Base-by-base conservation (phyloP, 2,888 invertebrate genomes). In the Tachina grossa region DNA sequence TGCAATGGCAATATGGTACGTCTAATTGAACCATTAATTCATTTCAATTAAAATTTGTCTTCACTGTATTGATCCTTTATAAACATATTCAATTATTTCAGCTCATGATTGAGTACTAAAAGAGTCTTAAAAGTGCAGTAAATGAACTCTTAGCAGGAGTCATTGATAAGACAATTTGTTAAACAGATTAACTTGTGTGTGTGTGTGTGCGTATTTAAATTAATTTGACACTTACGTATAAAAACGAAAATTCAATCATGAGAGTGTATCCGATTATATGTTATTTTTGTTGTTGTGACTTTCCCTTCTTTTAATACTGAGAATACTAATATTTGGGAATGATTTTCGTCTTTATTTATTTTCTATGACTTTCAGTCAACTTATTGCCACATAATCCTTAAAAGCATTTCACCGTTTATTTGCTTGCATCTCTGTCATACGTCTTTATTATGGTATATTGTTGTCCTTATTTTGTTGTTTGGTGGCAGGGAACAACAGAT, bases 401-500 rank as follows among this genome's bases (percentile, higher is more conserved):
- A 65, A 47, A 57, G 53, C 9, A 47, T 55, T 65, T 55, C 39
- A 68, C 19, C 39, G 39, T 49, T 14, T 45, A 41, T 59, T 16
- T 45, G 66, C 16, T n/a, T 61, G 49, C 61, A 16, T 74, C 9
- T 59, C 49, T 65, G 47, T 41, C 68, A 22, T 51, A 61, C 61
- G 51, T 55, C 47, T 66, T 53, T 65, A 39, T 83, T 55, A 4
- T 31, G 31, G 31, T 31, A 55, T 49, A 53, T 45, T 65, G 76
- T 66, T 69, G 49, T 3, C 39, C 22, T 68, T 77, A 47, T 51
- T 77, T 74, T 74, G 68, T 31, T 78, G 74, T 43, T 53, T 66
- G 74, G 61, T 47, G 78, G 55, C 66, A 55, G 49, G 65, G 41
- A 72, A 77, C 77, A 85, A 85, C 65, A 87, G 75, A 87, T 87